These are phyloP conservation scores for Calliopsis andreniformis DNA, from an alignment of 1,140 invertebrate species.

Conservation along the genomic window DNA sequence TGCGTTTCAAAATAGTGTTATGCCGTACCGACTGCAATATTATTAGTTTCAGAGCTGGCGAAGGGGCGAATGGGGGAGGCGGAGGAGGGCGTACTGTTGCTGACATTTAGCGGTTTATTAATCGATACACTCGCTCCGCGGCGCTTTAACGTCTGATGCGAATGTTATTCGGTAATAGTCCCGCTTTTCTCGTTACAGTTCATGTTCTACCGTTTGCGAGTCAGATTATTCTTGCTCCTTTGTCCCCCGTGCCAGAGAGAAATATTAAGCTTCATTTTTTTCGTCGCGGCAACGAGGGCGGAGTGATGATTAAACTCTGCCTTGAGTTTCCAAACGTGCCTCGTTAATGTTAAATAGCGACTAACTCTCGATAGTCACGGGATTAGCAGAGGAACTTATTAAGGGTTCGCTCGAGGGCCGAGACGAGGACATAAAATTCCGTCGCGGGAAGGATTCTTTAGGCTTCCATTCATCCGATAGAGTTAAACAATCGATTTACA, in stretches of 20 bases:
- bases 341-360: too few species aligned
- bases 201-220: slow-evolving; percentile 36
- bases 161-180: slow-evolving; percentile 35
- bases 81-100: slow-evolving; percentile 13
- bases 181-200: neutral
- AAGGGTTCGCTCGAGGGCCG: too few species aligned
- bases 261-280: too few species aligned
- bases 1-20: slow-evolving; percentile 35
- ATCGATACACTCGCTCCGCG: slow-evolving; percentile 44
- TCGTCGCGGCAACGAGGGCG: too few species aligned
- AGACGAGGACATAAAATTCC: slow-evolving; percentile 16
- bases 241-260: too few species aligned
- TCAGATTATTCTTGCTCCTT: slow-evolving; percentile 3
- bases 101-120: slow-evolving; percentile 55
- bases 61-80: neutral
- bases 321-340: too few species aligned
- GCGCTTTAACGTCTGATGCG: slow-evolving; percentile 37
- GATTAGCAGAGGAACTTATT: too few species aligned
- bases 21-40: slow-evolving; percentile 37
- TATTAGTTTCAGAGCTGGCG: slow-evolving; percentile 8
- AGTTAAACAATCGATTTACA: slow-evolving; percentile 49
- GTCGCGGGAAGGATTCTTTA: neutral
- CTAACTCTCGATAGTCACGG: too few species aligned
- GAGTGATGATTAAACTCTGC: too few species aligned
- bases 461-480: neutral